Evolutionary conservation across 2,888 invertebrate genomes (phyloP).

Genomic region (Norana najaformis): DNA sequence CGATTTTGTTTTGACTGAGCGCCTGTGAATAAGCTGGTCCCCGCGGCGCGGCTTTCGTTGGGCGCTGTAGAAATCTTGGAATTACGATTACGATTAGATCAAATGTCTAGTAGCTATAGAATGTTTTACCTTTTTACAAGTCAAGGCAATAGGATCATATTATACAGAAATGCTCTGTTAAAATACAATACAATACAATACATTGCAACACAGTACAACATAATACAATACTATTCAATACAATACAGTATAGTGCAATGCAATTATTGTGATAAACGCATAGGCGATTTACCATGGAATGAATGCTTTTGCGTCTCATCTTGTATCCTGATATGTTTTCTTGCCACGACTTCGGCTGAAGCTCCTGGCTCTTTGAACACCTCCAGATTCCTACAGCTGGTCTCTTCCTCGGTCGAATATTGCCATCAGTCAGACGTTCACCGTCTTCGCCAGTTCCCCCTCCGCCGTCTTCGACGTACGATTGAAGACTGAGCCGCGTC

Average conservation of each 20-base stretch:
- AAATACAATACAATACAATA: background rate
- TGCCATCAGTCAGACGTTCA: background rate
- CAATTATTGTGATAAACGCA: background rate
- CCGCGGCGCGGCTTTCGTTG: too few relatives aligned
- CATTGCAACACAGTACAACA: background rate
- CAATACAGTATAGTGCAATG: background rate
- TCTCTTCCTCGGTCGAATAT: background rate
- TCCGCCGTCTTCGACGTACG: background rate
- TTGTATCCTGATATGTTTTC: conserved; percentile 21
- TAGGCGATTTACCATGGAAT: background rate
- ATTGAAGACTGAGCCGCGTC: background rate
- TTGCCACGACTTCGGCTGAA: conserved; percentile 29
- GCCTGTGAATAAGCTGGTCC: too few relatives aligned
- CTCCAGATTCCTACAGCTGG: conserved; percentile 7
- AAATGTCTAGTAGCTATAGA: too few relatives aligned
- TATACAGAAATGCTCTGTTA: background rate
- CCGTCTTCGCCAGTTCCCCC: background rate
- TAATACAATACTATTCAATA: background rate
- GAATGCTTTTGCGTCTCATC: background rate
- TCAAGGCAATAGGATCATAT: background rate
- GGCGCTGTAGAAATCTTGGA: too few relatives aligned
- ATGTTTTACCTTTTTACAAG: background rate
- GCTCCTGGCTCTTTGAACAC: conserved; percentile 30
- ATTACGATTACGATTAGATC: too few relatives aligned
- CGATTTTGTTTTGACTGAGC: too few relatives aligned